phyloP scores from a whole-genome alignment of 1,140 invertebrate genomes.

The Caenorhabditis inopinata region DNA sequence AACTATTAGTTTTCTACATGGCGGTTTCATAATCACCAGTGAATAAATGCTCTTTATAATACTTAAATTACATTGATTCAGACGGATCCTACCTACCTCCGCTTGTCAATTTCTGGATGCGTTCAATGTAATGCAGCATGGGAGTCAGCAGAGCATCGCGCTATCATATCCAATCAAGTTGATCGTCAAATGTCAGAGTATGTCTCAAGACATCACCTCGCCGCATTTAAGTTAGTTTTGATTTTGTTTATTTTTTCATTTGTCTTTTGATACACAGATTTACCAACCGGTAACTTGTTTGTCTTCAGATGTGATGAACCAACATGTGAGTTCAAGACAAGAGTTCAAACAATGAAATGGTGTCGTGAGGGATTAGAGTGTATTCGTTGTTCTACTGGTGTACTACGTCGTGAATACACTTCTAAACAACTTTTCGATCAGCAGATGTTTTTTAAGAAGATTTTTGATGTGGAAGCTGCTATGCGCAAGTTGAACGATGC shows the following conservation, averaged over 20 bases:
- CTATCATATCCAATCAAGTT: conserved; percentile 20
- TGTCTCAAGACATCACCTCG: conserved; percentile 15
- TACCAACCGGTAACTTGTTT: no score
- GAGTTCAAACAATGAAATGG: conserved; percentile 27
- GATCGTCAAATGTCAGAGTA: not conserved
- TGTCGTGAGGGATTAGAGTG: conserved; percentile 45
- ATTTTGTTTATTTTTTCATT: no score
- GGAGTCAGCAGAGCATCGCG: not conserved
- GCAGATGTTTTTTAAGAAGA: conserved; percentile 39
- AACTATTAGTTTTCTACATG: not conserved
- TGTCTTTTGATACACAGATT: no score
- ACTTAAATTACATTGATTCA: no score
- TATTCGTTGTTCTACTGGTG: conserved; percentile 27
- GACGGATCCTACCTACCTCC: not conserved
- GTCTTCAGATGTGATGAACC: conserved; percentile 49
- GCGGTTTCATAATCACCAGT: not conserved
- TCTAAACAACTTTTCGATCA: conserved; percentile 46
- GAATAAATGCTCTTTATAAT: no score
- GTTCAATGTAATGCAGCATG: not conserved
- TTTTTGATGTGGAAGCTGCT: conserved; percentile 39
- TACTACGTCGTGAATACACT: conserved; percentile 37
- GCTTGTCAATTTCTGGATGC: not conserved
- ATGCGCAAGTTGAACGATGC: conserved; percentile 30
- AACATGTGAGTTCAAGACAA: conserved; percentile 40
- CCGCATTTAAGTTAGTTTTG: conserved; percentile 13